A percentile compares a stretch with the other conserved stretches of the same genome.
Conservation (phyloP, 2,888 invertebrate species). For the Eupithecia tripunctaria region DNA sequence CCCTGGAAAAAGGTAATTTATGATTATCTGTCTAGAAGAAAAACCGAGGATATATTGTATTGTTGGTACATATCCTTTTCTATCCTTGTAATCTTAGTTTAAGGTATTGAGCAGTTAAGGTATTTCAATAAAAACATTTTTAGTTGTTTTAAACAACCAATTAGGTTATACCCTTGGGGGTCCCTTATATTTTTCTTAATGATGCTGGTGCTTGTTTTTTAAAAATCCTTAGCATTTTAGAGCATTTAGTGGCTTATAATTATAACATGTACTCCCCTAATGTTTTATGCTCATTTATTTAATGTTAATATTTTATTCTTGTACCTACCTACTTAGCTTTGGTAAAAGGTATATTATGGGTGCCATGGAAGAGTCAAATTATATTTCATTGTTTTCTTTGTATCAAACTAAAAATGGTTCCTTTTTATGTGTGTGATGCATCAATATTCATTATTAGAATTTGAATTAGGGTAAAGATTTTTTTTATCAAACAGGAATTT, state of each 20-base stretch:
- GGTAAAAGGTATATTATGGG: conserved; percentile 29
- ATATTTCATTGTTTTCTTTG: neutral
- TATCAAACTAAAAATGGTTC: conserved; percentile 5
- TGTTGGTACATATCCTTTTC: neutral
- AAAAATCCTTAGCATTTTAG: conserved; percentile 74
- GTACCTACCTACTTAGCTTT: conserved; percentile 7
- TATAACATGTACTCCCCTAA: neutral
- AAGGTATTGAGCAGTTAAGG: conserved; percentile 10
- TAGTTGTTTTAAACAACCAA: conserved; percentile 14
- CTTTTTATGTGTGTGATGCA: conserved; percentile 16
- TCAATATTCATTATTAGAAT: conserved; percentile 11
- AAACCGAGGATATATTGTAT: neutral
- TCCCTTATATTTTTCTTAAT: conserved; percentile 31
- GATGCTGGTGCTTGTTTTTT: conserved; percentile 66
- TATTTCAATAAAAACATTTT: conserved; percentile 9
- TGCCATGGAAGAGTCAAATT: conserved; percentile 39
- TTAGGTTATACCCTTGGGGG: neutral
- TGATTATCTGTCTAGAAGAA: too few relatives aligned
- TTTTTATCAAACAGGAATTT: conserved; percentile 41
- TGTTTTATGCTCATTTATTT: conserved; percentile 8
- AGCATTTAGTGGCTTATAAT: conserved; percentile 72
- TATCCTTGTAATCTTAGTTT: conserved; percentile 9
- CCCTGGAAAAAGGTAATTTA: neutral
- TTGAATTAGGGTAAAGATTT: conserved; percentile 23
- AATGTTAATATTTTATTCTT: conserved; percentile 21